Percentiles rank a stretch among this genome's conserved stretches.
phyloP scores from a whole-genome alignment of 2,888 invertebrate genomes.

The Drosophila rubida region DNA sequence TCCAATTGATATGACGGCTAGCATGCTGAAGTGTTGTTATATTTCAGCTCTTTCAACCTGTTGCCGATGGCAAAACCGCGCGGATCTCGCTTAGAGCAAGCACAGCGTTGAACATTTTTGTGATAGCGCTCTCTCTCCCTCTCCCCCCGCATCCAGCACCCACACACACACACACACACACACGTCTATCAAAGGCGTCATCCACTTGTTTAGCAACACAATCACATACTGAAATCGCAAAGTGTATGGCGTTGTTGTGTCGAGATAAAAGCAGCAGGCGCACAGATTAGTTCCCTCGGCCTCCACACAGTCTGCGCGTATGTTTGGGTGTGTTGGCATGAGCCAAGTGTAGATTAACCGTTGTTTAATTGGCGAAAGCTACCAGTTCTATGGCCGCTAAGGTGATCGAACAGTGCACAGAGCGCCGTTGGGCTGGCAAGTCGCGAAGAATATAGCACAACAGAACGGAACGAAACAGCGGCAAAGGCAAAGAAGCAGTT shows the following conservation, averaged over 20 bases:
- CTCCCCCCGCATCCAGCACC: neutral
- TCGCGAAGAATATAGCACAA: constrained; percentile 46
- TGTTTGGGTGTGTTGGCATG: constrained; percentile 26
- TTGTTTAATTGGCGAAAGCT: constrained; percentile 70
- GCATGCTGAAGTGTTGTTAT: constrained; percentile 45
- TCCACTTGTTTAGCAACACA: constrained; percentile 61
- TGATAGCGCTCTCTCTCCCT: constrained; percentile 31
- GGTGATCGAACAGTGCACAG: constrained; percentile 63
- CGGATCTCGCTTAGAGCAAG: neutral
- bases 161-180: no score
- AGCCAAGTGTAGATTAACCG: constrained; percentile 68
- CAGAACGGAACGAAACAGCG: neutral
- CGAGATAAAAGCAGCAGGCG: constrained; percentile 60
- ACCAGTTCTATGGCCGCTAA: constrained; percentile 43
- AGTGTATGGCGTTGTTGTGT: constrained; percentile 62
- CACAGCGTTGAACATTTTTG: constrained; percentile 19
- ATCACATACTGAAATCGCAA: constrained; percentile 66
- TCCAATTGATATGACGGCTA: constrained; percentile 58
- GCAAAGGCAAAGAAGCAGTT: neutral
- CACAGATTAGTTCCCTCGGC: constrained; percentile 46
- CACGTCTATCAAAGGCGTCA: constrained; percentile 58
- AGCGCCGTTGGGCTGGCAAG: constrained; percentile 67
- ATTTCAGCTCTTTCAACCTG: constrained; percentile 9
- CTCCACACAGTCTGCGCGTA: constrained; percentile 7
- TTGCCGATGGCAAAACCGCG: constrained; percentile 36